Percentiles rank a stretch among this genome's conserved stretches.
These are phyloP conservation scores for Seriola aureovittata DNA, from an alignment of 2,113 vertebrate genomes.

Conservation along the genomic window DNA sequence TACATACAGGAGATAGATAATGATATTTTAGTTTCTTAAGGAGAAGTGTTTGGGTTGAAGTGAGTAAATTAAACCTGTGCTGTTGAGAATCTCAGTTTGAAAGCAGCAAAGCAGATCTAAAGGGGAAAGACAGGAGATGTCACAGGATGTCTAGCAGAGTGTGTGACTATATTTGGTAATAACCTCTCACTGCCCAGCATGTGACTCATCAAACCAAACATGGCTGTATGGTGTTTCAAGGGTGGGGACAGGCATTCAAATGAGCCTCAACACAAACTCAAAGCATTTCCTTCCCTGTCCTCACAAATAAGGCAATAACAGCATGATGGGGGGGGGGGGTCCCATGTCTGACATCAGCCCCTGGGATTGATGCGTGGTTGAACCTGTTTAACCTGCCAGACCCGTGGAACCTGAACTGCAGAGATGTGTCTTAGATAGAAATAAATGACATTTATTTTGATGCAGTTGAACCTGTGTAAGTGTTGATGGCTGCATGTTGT, in stretches of 20 bases:
- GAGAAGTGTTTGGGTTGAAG: no score
- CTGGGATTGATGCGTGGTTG: neutral
- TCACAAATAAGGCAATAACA: conserved; percentile 28
- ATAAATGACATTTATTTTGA: conserved; percentile 1
- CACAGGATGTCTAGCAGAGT: neutral
- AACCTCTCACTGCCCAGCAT: neutral
- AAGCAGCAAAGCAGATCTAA: neutral
- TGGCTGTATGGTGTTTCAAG: neutral
- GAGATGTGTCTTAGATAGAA: neutral
- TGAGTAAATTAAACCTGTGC: neutral
- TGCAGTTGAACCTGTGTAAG: neutral
- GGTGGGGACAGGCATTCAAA: conserved; percentile 1
- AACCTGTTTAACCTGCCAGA: conserved; percentile 16
- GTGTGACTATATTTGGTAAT: conserved; percentile 51
- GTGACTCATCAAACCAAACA: conserved; percentile 47
- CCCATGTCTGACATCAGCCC: neutral
- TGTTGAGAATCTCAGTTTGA: neutral
- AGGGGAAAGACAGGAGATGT: neutral
- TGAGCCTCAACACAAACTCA: neutral
- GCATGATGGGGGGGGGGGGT: neutral
- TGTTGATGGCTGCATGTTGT: neutral
- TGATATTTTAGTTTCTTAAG: no score
- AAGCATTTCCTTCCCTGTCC: neutral
- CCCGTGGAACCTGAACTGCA: conserved; percentile 29
- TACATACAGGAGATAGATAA: no score